Evolutionary conservation across 1,140 invertebrate species (phyloP).

Genomic region (Drosophila ogumai): DNA sequence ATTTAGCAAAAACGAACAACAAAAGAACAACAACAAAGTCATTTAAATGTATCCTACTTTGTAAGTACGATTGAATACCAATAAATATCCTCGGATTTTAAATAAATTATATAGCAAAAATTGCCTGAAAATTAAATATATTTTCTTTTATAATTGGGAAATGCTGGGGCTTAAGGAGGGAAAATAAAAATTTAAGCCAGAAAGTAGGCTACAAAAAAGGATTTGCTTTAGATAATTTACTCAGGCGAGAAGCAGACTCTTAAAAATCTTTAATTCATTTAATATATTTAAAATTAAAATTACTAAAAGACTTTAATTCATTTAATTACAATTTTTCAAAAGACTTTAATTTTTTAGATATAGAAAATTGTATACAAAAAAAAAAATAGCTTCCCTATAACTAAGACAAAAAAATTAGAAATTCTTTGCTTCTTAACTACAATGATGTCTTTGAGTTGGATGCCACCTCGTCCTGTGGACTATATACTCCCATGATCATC

Average conservation of each 20-base stretch:
- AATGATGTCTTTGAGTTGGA: conserved; percentile 29
- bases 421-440: conserved; percentile 12
- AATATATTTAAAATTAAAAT: too few relatives aligned
- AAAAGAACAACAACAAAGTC: conserved; percentile 29
- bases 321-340: too few relatives aligned
- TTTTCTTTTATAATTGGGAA: not conserved
- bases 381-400: conserved; percentile 13
- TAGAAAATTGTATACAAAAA: not conserved
- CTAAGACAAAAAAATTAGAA: conserved; percentile 24
- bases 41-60: conserved; percentile 42
- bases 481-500: not conserved
- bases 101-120: conserved; percentile 14
- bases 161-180: not conserved
- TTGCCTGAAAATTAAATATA: not conserved
- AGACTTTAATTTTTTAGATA: too few relatives aligned
- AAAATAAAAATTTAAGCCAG: not conserved
- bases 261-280: too few relatives aligned
- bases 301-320: too few relatives aligned
- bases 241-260: too few relatives aligned
- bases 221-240: too few relatives aligned
- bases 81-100: conserved; percentile 27
- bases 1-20: conserved; percentile 26
- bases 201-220: not conserved
- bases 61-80: conserved; percentile 42
- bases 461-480: too few relatives aligned